A percentile compares a stretch with the other conserved stretches of the same genome.
phyloP scores from a whole-genome alignment of 2,888 invertebrate genomes.

The Dasysyrphus tricinctus region DNA sequence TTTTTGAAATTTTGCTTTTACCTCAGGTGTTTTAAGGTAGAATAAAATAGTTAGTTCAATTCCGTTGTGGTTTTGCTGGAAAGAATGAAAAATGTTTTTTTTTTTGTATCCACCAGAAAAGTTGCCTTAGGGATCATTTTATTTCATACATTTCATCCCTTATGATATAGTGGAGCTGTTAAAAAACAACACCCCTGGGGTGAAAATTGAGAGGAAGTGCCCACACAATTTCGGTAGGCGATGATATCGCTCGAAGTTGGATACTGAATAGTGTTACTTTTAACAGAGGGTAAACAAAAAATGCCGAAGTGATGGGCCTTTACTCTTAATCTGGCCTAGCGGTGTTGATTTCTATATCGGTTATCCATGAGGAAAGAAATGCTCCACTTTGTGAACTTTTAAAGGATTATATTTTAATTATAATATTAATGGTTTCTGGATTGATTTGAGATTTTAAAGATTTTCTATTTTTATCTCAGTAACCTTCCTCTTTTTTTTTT shows the following conservation, averaged over 20 bases:
- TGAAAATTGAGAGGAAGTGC: not conserved
- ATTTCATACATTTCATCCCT: conserved; percentile 26
- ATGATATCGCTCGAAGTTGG: not conserved
- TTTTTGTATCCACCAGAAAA: conserved; percentile 24
- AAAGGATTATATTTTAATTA: conserved; percentile 17
- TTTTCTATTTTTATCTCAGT: too few species aligned
- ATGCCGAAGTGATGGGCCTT: not conserved
- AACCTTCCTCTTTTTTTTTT: too few species aligned
- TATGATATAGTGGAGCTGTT: not conserved
- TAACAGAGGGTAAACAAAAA: not conserved
- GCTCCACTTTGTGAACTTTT: not conserved
- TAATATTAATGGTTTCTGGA: too few species aligned
- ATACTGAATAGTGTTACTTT: not conserved
- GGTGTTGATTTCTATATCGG: conserved; percentile 2
- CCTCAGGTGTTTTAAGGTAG: not conserved
- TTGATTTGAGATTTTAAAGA: too few species aligned
- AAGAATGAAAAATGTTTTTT: conserved; percentile 15
- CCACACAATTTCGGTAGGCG: not conserved
- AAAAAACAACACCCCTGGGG: conserved; percentile 8
- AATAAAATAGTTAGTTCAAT: not conserved
- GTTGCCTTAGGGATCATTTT: conserved; percentile 49
- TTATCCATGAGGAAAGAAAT: not conserved
- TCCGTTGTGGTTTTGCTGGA: not conserved
- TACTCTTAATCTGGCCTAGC: not conserved
- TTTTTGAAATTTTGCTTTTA: not conserved